Evolutionary conservation across 2,113 vertebrate species (phyloP).

Genomic region (Greenwoodochromis staneri): DNA sequence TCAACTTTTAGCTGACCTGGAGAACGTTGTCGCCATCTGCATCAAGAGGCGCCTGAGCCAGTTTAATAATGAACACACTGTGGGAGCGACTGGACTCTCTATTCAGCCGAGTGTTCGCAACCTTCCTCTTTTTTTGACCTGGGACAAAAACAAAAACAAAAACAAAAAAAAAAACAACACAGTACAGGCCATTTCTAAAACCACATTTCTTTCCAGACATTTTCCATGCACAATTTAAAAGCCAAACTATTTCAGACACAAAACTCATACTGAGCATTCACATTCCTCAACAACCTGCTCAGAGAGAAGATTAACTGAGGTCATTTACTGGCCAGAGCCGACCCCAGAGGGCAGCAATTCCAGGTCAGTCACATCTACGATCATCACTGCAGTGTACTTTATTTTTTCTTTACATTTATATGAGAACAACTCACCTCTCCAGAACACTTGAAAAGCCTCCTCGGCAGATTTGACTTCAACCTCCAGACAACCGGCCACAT

Average conservation of each 20-base stretch:
- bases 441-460: constrained; percentile 95
- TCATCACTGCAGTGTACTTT: constrained; percentile 61
- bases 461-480: constrained; percentile 93
- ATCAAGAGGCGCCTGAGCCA: constrained; percentile 90
- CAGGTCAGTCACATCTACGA: constrained; percentile 64
- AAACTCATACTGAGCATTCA: not conserved
- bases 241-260: not conserved
- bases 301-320: constrained; percentile 75
- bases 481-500: constrained; percentile 89
- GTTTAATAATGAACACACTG: constrained; percentile 88
- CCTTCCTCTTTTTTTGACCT: constrained; percentile 75
- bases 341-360: constrained; percentile 59
- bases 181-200: not conserved
- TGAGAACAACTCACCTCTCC: constrained; percentile 79
- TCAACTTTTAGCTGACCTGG: constrained; percentile 71
- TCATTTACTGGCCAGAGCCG: constrained; percentile 67
- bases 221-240: not conserved
- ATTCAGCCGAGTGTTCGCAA: constrained; percentile 88
- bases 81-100: constrained; percentile 93
- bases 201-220: not conserved
- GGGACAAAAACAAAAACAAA: not conserved
- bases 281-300: constrained; percentile 37
- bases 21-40: constrained; percentile 87
- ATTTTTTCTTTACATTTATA: not conserved
- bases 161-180: not conserved